phyloP scores from a whole-genome alignment of 2,113 vertebrate species.

The Crotalus tigris region DNA sequence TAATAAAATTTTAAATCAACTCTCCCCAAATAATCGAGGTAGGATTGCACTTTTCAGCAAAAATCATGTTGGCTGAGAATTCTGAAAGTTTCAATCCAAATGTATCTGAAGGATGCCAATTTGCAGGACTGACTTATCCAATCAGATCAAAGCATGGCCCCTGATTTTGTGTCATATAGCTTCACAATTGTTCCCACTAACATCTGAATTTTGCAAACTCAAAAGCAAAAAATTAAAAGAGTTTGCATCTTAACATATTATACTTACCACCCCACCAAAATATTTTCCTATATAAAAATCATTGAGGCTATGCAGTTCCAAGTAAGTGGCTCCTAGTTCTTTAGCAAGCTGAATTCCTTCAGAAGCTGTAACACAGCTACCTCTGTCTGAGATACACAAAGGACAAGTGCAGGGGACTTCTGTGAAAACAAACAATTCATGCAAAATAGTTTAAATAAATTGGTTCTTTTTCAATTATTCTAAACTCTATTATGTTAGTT shows the following conservation, averaged over 20 bases:
- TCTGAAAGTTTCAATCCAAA: not conserved
- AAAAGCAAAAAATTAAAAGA: not conserved
- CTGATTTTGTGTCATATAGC: not conserved
- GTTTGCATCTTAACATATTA: not conserved
- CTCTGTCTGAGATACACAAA: conserved; percentile 88
- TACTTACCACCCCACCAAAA: conserved; percentile 92
- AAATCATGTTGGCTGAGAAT: not conserved
- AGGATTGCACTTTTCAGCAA: not conserved
- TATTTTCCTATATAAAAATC: conserved; percentile 92
- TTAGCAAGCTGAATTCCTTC: conserved; percentile 93
- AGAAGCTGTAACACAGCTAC: conserved; percentile 84
- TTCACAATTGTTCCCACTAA: not conserved
- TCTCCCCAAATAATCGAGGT: not conserved
- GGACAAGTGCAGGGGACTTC: conserved; percentile 91
- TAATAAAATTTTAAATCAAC: not conserved
- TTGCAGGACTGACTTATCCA: not conserved
- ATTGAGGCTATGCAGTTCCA: conserved; percentile 88
- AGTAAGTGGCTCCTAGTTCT: conserved; percentile 90
- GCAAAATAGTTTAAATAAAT: conserved; percentile 5
- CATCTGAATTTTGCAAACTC: not conserved
- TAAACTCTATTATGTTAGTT: not conserved
- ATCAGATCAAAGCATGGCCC: not conserved
- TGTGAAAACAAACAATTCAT: conserved; percentile 63
- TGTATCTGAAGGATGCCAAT: not conserved
- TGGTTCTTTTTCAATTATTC: not conserved